Conservation (phyloP, 2,797 vertebrate species). For the Schizothorax lantsangensis region DNA sequence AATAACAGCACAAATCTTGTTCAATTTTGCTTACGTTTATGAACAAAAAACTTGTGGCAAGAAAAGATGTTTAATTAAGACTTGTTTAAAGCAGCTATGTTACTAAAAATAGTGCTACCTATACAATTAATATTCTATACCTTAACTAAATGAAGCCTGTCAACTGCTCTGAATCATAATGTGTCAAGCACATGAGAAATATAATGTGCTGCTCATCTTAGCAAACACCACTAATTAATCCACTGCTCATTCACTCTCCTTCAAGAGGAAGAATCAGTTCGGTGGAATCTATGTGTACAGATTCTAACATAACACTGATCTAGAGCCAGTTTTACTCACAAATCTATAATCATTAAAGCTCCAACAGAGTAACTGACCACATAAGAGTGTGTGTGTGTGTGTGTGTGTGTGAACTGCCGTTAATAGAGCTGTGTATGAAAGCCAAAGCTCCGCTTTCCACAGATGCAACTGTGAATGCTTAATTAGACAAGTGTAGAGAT, state of each 20-base stretch:
- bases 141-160: constrained; percentile 5
- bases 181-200: background rate
- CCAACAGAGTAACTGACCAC: constrained; percentile 20
- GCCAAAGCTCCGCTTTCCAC: constrained; percentile 31
- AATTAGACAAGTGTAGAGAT: constrained; percentile 54
- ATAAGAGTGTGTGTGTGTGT: constrained; percentile 1
- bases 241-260: background rate
- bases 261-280: background rate
- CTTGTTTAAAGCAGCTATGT: background rate
- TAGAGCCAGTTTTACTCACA: constrained; percentile 3
- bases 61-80: constrained; percentile 17
- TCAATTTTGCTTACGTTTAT: background rate
- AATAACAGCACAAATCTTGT: constrained; percentile 31
- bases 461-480: constrained; percentile 52
- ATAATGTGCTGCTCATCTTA: constrained; percentile 1
- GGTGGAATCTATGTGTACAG: background rate
- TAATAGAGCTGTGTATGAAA: constrained; percentile 38
- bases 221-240: constrained; percentile 29
- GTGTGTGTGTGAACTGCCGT: constrained; percentile 8
- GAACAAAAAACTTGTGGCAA: background rate
- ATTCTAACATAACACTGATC: constrained; percentile 28
- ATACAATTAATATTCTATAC: background rate
- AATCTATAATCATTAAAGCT: constrained; percentile 15
- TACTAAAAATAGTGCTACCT: background rate
- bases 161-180: background rate